Conservation (phyloP, 2,888 invertebrate species). For the Parnassius smintheus region DNA sequence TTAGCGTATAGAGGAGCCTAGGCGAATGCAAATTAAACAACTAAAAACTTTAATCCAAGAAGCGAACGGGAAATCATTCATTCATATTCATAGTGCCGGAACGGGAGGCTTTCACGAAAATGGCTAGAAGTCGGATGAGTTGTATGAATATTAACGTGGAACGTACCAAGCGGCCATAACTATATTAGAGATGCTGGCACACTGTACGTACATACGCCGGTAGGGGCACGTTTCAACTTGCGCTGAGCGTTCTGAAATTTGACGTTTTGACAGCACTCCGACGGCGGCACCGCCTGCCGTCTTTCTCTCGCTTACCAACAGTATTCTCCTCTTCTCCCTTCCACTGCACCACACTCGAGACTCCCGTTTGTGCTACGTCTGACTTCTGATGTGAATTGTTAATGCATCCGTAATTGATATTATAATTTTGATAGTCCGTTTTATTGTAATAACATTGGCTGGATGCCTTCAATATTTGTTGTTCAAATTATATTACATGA, state of each 20-base stretch:
- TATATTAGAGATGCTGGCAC: slow-evolving; percentile 69
- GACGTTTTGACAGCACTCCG: slow-evolving; percentile 82
- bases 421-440: slow-evolving; percentile 76
- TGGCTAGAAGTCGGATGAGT: slow-evolving; percentile 74
- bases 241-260: slow-evolving; percentile 80
- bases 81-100: slow-evolving; percentile 75
- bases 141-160: slow-evolving; percentile 79
- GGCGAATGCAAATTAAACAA: slow-evolving; percentile 38
- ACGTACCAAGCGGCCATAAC: slow-evolving; percentile 71
- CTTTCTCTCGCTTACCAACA: slow-evolving; percentile 38
- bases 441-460: slow-evolving; percentile 58
- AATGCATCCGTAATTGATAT: slow-evolving; percentile 81
- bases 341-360: slow-evolving; percentile 70
- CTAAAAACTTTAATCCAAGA: slow-evolving; percentile 71
- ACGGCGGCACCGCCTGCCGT: slow-evolving; percentile 63
- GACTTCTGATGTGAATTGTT: slow-evolving; percentile 79
- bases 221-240: slow-evolving; percentile 79
- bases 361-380: slow-evolving; percentile 77
- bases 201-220: slow-evolving; percentile 57
- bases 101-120: slow-evolving; percentile 74
- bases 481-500: background rate
- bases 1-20: background rate
- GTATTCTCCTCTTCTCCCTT: slow-evolving; percentile 45
- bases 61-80: slow-evolving; percentile 70
- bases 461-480: slow-evolving; percentile 35